Conservation (phyloP, 2,888 invertebrate species). For the Cheilosia pagana region DNA sequence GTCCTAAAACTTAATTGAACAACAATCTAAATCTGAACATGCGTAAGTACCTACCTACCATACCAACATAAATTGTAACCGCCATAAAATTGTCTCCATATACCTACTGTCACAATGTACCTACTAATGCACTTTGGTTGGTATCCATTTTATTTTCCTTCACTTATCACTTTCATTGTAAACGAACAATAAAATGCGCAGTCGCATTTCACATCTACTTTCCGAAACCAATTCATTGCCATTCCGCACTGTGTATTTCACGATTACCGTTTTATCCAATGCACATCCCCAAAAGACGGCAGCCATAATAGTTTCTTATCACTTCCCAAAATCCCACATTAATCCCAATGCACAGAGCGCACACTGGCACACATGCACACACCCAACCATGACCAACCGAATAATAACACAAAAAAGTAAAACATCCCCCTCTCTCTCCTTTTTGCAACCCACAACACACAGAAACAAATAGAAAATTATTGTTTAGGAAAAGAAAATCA, state of each 20-base stretch:
- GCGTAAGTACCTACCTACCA: background rate
- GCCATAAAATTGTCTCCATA: too few relatives aligned
- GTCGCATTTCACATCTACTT: conserved; percentile 2
- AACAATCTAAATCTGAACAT: background rate
- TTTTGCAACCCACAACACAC: conserved; percentile 2
- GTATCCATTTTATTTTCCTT: background rate
- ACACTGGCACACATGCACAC: conserved; percentile 15
- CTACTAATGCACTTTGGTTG: background rate
- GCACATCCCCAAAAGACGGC: conserved; percentile 68
- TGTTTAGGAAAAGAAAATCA: conserved; percentile 45
- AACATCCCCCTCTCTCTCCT: conserved; percentile 44
- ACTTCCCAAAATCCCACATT: conserved; percentile 57
- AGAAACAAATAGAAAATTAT: conserved; percentile 67
- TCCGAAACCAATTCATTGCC: conserved; percentile 19
- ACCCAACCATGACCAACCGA: conserved; percentile 1
- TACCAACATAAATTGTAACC: too few relatives aligned
- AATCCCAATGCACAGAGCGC: conserved; percentile 9
- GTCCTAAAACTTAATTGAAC: background rate
- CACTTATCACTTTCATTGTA: conserved; percentile 18
- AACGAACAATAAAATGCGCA: conserved; percentile 19
- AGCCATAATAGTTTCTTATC: conserved; percentile 74
- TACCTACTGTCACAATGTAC: background rate
- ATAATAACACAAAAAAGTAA: background rate
- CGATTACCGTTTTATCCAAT: conserved; percentile 29
- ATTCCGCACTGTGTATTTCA: conserved; percentile 11